Conservation (phyloP, 2,797 vertebrate genomes). For the Simalia tracyae region DNA sequence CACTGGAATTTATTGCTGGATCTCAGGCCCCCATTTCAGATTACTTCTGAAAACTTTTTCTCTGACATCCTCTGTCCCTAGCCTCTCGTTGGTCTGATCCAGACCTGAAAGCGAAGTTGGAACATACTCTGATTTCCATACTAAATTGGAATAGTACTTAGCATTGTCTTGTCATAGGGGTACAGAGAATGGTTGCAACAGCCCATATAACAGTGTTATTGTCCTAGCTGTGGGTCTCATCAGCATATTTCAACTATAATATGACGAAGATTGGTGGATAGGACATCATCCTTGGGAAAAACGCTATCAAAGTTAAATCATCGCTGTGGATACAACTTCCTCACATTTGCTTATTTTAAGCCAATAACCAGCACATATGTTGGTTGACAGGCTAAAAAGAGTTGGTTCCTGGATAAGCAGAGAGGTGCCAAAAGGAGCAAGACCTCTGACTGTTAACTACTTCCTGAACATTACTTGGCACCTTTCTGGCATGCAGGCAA, state of each 20-base stretch:
- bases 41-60: neutral
- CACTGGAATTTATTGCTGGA: neutral
- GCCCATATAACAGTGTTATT: conserved; percentile 88
- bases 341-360: conserved; percentile 72
- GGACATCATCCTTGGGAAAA: conserved; percentile 91
- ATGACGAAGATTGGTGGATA: conserved; percentile 94
- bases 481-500: neutral
- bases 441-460: neutral
- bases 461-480: neutral
- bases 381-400: neutral
- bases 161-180: conserved; percentile 82
- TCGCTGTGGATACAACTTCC: conserved; percentile 78
- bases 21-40: neutral
- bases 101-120: neutral
- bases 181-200: conserved; percentile 83
- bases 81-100: neutral
- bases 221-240: conserved; percentile 83
- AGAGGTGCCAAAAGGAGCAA: neutral
- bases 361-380: conserved; percentile 52
- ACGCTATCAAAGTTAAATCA: conserved; percentile 97
- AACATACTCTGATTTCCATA: conserved; percentile 10
- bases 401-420: neutral
- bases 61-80: neutral
- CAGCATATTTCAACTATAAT: conserved; percentile 88
- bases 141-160: conserved; percentile 88